Evolutionary conservation across 2,888 invertebrate species (phyloP).

Genomic region (Pantelozetes paolii): DNA sequence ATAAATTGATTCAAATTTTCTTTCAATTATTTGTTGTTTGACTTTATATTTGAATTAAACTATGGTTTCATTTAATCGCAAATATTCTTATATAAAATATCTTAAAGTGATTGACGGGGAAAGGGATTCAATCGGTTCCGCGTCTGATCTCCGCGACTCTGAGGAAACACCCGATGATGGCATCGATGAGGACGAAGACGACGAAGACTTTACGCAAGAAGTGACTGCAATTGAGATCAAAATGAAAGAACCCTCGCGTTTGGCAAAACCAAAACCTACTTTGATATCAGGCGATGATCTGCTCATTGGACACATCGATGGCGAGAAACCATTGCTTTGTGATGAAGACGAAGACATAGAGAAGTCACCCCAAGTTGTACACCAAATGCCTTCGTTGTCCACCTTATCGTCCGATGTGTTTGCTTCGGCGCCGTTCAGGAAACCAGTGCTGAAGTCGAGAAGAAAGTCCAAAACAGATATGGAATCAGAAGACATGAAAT

Average conservation of each 20-base stretch:
- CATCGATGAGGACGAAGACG: conserved; percentile 39
- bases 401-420: conserved; percentile 23
- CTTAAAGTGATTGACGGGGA: conserved; percentile 44
- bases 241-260: conserved; percentile 35
- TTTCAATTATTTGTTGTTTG: neutral
- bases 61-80: conserved; percentile 5
- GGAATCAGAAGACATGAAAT: conserved; percentile 12
- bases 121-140: conserved; percentile 47
- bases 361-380: neutral
- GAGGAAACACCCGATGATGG: conserved; percentile 43
- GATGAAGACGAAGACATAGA: conserved; percentile 64
- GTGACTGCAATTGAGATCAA: conserved; percentile 27
- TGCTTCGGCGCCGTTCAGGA: conserved; percentile 27
- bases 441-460: neutral
- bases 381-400: neutral
- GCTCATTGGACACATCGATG: conserved; percentile 56
- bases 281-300: conserved; percentile 42
- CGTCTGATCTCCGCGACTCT: conserved; percentile 46
- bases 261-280: conserved; percentile 37
- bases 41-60: neutral
- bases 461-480: neutral
- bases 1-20: neutral
- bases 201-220: conserved; percentile 37
- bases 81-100: conserved; percentile 18
- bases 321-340: conserved; percentile 67